phyloP scores from a whole-genome alignment of 1,140 invertebrate genomes.

The Diploscapter pachys region DNA sequence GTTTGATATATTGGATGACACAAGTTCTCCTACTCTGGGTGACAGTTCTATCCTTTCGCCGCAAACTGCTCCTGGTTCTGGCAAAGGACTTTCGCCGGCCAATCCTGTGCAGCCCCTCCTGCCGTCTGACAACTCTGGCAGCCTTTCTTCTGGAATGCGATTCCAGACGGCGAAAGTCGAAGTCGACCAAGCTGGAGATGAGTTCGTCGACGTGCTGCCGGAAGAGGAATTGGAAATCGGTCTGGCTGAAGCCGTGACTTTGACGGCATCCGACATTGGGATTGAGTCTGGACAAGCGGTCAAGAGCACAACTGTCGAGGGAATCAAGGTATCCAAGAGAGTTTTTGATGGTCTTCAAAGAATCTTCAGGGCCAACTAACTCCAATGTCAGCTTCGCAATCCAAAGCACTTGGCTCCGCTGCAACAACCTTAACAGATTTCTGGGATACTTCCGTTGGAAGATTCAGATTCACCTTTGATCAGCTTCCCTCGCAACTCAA shows the following conservation, averaged over 20 bases:
- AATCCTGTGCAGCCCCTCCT: too few relatives aligned
- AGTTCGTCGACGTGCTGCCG: slow-evolving; percentile 77
- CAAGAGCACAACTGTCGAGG: slow-evolving; percentile 70
- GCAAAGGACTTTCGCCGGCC: slow-evolving; percentile 2
- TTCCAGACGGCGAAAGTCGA: slow-evolving; percentile 61
- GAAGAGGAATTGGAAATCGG: slow-evolving; percentile 71
- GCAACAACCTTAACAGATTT: slow-evolving; percentile 61
- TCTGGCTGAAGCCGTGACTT: slow-evolving; percentile 77
- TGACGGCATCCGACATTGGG: slow-evolving; percentile 84
- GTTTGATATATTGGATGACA: too few relatives aligned
- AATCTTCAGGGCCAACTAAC: neutral
- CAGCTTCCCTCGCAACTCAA: slow-evolving; percentile 85
- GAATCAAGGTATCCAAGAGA: slow-evolving; percentile 46
- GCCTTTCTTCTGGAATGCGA: too few relatives aligned
- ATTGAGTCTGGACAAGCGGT: slow-evolving; percentile 69
- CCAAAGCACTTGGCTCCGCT: neutral
- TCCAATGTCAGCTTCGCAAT: slow-evolving; percentile 8
- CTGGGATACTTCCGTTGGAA: slow-evolving; percentile 85
- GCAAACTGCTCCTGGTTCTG: slow-evolving; percentile 17
- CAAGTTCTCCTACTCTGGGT: neutral
- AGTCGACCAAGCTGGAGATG: slow-evolving; percentile 46
- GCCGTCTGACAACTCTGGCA: too few relatives aligned
- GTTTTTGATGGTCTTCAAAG: too few relatives aligned
- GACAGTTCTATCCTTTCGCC: slow-evolving; percentile 21
- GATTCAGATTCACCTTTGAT: slow-evolving; percentile 84